Percentiles rank a stretch among this genome's conserved stretches.
phyloP scores from a whole-genome alignment of 2,888 invertebrate genomes.

The Anorthoa munda region DNA sequence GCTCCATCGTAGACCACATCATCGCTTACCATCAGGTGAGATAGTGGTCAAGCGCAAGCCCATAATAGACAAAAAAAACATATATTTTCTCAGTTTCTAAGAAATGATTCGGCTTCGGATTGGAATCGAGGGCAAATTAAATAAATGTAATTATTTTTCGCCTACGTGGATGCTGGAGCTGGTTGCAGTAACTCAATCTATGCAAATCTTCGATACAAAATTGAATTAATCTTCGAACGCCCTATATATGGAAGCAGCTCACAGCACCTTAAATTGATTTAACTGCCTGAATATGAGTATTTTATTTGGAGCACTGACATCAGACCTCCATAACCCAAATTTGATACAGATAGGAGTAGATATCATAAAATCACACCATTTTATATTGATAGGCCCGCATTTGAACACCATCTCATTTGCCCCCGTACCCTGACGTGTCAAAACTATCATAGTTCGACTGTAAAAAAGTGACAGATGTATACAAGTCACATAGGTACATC shows the following conservation, averaged over 20 bases:
- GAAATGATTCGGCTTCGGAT: no score
- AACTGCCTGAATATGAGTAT: constrained; percentile 8
- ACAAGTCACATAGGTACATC: no score
- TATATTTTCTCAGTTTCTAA: background rate
- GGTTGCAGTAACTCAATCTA: constrained; percentile 14
- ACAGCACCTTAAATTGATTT: constrained; percentile 14
- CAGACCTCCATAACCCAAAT: background rate
- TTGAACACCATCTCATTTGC: no score
- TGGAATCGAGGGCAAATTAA: no score
- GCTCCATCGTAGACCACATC: no score
- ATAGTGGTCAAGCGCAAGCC: no score
- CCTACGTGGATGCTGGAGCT: background rate
- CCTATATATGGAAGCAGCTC: constrained; percentile 8
- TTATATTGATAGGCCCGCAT: no score
- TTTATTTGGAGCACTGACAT: background rate
- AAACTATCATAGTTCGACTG: no score
- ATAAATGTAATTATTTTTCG: background rate
- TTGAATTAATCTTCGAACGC: constrained; percentile 30
- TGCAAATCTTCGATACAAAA: constrained; percentile 18
- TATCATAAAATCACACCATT: constrained; percentile 1
- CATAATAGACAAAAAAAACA: no score
- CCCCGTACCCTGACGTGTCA: no score
- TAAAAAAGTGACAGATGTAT: no score
- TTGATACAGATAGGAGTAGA: constrained; percentile 2
- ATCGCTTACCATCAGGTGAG: no score